Conservation (phyloP, 2,888 invertebrate species). For the Busseola fusca region DNA sequence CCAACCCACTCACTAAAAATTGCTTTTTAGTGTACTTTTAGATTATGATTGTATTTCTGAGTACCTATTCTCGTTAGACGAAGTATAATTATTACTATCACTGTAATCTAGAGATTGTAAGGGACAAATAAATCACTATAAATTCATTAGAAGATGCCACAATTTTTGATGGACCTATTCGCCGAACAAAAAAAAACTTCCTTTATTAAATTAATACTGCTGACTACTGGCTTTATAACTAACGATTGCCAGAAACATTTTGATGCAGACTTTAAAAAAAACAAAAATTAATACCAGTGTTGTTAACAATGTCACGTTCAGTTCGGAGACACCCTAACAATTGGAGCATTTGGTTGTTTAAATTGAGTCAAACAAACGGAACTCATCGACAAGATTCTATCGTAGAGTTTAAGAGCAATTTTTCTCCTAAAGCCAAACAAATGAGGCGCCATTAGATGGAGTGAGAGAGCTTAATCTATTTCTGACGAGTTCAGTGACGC, state of each 20-base stretch:
- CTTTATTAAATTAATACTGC: too few relatives aligned
- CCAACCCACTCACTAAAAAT: neutral
- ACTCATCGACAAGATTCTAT: conserved; percentile 87
- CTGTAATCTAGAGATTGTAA: neutral
- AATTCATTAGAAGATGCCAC: neutral
- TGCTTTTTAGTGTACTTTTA: too few relatives aligned
- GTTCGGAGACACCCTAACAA: conserved; percentile 50
- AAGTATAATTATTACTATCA: neutral
- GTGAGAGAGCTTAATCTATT: conserved; percentile 89
- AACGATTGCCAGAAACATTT: neutral
- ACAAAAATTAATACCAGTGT: conserved; percentile 16
- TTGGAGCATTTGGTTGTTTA: conserved; percentile 60
- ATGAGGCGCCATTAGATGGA: conserved; percentile 89
- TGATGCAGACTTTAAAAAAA: conserved; percentile 6
- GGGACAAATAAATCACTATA: neutral
- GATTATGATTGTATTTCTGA: too few relatives aligned
- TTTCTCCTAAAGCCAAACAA: conserved; percentile 89
- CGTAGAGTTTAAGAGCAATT: conserved; percentile 87
- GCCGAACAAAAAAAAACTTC: neutral
- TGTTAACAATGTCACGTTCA: conserved; percentile 23
- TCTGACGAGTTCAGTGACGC: conserved; percentile 90
- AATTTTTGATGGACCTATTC: neutral
- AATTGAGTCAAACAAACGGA: conserved; percentile 85
- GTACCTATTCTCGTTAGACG: neutral
- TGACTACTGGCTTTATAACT: too few relatives aligned